A percentile compares a stretch with the other conserved stretches of the same genome.
phyloP scores from a whole-genome alignment of 1,140 invertebrate genomes.

The Ylistrum balloti region DNA sequence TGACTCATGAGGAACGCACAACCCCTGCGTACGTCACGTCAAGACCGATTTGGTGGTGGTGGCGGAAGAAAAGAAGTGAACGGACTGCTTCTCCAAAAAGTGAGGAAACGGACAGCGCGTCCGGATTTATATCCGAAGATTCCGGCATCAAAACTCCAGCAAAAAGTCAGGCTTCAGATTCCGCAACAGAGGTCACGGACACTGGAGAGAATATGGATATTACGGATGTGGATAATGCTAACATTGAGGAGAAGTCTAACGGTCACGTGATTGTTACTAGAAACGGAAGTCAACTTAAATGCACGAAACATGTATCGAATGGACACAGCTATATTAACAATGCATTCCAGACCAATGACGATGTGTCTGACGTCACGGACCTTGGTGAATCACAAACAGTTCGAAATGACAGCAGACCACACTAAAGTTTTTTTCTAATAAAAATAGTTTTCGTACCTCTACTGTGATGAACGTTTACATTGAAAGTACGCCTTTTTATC shows the following conservation, averaged over 20 bases:
- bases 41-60: constrained; percentile 5
- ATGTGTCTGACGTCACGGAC: background rate
- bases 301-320: background rate
- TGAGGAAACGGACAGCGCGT: background rate
- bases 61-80: background rate
- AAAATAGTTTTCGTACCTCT: no score
- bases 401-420: no score
- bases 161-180: background rate
- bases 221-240: background rate
- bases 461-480: no score
- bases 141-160: background rate
- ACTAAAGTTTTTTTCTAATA: no score
- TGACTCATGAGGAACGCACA: background rate
- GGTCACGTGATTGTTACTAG: background rate
- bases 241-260: background rate
- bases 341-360: background rate
- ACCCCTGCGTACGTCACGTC: background rate
- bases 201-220: background rate
- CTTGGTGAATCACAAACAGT: background rate
- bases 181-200: background rate
- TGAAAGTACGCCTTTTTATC: no score
- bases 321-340: constrained; percentile 2
- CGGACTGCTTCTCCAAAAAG: background rate
- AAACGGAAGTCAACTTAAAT: background rate
- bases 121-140: background rate